Evolutionary conservation across 2,888 invertebrate genomes (phyloP).

Genomic region (Brachylomia viminalis): DNA sequence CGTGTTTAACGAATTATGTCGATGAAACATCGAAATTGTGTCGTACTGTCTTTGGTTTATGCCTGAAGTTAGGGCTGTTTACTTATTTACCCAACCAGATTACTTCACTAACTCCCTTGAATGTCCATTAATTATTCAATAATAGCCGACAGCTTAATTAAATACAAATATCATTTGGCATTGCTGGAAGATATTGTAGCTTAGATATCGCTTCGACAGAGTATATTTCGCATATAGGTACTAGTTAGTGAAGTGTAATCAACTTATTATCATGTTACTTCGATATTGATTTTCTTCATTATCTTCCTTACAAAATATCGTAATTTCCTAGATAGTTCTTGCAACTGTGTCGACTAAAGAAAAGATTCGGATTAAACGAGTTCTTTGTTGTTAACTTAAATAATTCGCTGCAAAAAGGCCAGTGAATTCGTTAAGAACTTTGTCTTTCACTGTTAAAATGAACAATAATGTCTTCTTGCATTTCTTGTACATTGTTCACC

Average conservation of each 20-base stretch:
- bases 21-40: slow-evolving; percentile 26
- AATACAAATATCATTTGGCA: slow-evolving; percentile 43
- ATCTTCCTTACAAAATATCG: neutral
- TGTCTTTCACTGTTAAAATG: neutral
- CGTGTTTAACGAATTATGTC: neutral
- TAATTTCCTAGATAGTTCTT: neutral
- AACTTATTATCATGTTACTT: too few relatives aligned
- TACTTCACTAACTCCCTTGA: slow-evolving; percentile 2
- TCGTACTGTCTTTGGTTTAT: slow-evolving; percentile 11
- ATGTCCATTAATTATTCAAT: slow-evolving; percentile 35
- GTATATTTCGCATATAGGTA: neutral
- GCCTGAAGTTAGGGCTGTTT: slow-evolving; percentile 26
- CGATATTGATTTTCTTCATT: too few relatives aligned
- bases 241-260: neutral
- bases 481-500: too few relatives aligned
- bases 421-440: neutral
- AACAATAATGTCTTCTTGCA: neutral
- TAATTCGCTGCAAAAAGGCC: neutral
- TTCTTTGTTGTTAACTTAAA: neutral
- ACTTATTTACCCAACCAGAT: slow-evolving; percentile 14
- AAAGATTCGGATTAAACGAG: neutral
- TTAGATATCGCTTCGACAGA: too few relatives aligned
- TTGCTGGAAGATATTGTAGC: neutral
- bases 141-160: slow-evolving; percentile 33
- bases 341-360: neutral